Evolutionary conservation across 2,888 invertebrate species (phyloP).

Genomic region (Troglohyphantes excavatus): DNA sequence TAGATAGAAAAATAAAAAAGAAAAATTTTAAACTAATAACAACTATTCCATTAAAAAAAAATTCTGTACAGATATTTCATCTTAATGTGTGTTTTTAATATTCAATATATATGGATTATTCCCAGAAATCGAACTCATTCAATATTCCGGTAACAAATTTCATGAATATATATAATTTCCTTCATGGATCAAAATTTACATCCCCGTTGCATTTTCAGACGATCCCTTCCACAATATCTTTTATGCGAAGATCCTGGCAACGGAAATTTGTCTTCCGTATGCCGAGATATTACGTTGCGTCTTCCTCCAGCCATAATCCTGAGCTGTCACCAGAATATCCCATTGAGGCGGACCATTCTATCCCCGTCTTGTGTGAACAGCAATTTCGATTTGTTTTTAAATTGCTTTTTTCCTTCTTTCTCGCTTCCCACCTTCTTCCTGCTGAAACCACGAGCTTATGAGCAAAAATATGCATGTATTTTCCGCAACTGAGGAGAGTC

Average conservation of each 20-base stretch:
- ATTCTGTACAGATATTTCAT: too few relatives aligned
- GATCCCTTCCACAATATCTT: conserved; percentile 40
- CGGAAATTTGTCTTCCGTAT: conserved; percentile 67
- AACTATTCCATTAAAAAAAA: too few relatives aligned
- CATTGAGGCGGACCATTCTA: conserved; percentile 46
- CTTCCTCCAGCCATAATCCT: conserved; percentile 57
- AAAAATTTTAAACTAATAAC: too few relatives aligned
- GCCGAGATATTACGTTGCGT: conserved; percentile 61
- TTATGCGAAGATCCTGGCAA: conserved; percentile 41
- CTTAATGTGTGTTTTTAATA: too few relatives aligned
- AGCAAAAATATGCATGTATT: conserved; percentile 37
- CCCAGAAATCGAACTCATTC: too few relatives aligned
- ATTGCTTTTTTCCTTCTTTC: conserved; percentile 48
- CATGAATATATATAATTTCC: too few relatives aligned
- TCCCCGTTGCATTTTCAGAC: conserved; percentile 3
- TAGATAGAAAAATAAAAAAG: too few relatives aligned
- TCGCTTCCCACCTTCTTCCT: not conserved
- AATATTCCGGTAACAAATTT: too few relatives aligned
- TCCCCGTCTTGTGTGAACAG: conserved; percentile 59
- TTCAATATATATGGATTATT: too few relatives aligned
- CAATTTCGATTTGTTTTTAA: conserved; percentile 69
- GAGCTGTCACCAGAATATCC: conserved; percentile 62
- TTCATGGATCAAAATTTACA: too few relatives aligned
- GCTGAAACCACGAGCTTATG: not conserved
- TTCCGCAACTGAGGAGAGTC: not conserved